Evolutionary conservation across 2,888 invertebrate species (phyloP).

Genomic region (Patella depressa): DNA sequence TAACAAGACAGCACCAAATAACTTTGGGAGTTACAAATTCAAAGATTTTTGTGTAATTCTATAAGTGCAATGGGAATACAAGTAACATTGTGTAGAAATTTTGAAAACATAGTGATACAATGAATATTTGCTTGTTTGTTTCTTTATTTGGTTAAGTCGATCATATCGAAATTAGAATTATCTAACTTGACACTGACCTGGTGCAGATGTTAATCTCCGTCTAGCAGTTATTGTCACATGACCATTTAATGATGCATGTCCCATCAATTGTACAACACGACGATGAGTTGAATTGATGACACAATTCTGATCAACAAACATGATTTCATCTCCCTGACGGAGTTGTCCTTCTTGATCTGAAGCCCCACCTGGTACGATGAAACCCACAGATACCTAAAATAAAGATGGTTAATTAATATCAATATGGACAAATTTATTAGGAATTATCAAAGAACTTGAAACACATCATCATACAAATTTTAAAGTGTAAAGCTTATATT

Average conservation of each 20-base stretch:
- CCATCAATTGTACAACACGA: constrained; percentile 92
- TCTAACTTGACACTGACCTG: constrained; percentile 22
- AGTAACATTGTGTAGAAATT: too few species aligned
- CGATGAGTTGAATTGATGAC: constrained; percentile 91
- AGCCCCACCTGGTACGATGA: constrained; percentile 95
- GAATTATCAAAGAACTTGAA: not conserved
- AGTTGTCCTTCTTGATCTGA: constrained; percentile 92
- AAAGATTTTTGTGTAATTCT: too few species aligned
- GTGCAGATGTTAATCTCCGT: constrained; percentile 71
- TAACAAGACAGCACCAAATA: too few species aligned
- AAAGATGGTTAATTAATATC: constrained; percentile 18
- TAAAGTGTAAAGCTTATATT: not conserved
- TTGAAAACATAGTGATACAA: too few species aligned
- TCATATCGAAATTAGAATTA: too few species aligned
- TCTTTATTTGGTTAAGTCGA: too few species aligned
- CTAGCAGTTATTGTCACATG: constrained; percentile 86
- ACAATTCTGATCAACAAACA: constrained; percentile 90
- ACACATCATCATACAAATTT: not conserved
- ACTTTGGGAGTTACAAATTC: too few species aligned
- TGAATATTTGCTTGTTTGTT: too few species aligned
- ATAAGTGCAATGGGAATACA: too few species aligned
- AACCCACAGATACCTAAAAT: constrained; percentile 88
- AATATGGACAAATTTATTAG: not conserved
- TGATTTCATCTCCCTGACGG: constrained; percentile 92
- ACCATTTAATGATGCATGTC: constrained; percentile 87